phyloP scores from a whole-genome alignment of 2,113 vertebrate genomes.

The Uropsilus gracilis region DNA sequence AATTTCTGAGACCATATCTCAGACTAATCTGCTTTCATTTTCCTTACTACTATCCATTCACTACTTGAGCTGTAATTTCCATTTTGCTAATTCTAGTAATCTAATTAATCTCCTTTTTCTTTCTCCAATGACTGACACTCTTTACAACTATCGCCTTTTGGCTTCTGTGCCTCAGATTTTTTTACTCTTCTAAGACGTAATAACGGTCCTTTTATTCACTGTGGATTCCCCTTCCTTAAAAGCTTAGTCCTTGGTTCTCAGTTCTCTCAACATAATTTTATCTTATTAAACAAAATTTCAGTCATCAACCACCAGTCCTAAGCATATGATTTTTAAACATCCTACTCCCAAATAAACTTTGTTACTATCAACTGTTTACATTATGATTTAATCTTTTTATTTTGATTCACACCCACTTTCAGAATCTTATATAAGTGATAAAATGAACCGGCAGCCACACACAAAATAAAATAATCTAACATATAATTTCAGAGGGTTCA shows the following conservation, averaged over 20 bases:
- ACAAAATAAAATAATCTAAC: conserved; percentile 1
- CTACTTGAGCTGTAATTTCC: neutral
- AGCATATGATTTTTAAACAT: conserved; percentile 18
- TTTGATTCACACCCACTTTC: conserved; percentile 5
- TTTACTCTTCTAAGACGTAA: conserved; percentile 41
- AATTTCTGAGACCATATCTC: neutral
- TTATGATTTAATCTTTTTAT: neutral
- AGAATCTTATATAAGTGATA: neutral
- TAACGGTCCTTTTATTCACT: neutral
- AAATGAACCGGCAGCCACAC: neutral
- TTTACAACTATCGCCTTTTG: conserved; percentile 27
- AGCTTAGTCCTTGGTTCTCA: conserved; percentile 11
- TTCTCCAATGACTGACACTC: neutral
- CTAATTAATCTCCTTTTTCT: neutral
- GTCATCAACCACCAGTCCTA: neutral
- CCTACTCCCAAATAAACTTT: neutral
- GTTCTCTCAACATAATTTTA: conserved; percentile 19
- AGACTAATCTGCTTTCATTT: neutral
- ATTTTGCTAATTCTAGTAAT: neutral
- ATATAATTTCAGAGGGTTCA: neutral
- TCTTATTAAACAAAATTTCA: neutral
- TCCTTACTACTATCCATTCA: neutral
- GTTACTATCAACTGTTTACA: conserved; percentile 11
- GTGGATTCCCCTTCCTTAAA: neutral
- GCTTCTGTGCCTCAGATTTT: neutral